phyloP scores from a whole-genome alignment of 1,140 invertebrate genomes.

The Ips typographus region DNA sequence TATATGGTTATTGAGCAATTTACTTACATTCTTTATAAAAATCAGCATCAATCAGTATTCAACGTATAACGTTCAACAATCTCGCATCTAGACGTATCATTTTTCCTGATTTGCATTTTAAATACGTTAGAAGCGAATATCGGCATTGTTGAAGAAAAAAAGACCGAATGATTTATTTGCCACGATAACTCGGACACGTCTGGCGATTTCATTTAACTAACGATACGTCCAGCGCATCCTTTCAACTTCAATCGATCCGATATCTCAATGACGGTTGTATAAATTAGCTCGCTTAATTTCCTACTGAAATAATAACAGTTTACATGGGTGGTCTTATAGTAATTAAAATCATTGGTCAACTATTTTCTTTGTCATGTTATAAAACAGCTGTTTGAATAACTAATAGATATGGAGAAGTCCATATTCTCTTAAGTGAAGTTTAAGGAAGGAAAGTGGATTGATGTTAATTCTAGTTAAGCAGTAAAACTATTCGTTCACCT shows the following conservation, averaged over 20 bases:
- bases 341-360: neutral
- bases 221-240: neutral
- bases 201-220: constrained; percentile 1
- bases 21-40: no score
- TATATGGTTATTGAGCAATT: no score
- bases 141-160: constrained; percentile 1
- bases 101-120: constrained; percentile 6
- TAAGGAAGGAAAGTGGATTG: no score
- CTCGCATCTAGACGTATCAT: constrained; percentile 2
- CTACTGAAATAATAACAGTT: neutral
- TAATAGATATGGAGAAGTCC: no score
- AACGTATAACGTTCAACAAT: neutral
- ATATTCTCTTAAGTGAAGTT: no score
- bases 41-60: no score
- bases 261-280: constrained; percentile 4
- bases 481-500: no score
- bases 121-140: constrained; percentile 2
- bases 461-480: no score
- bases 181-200: constrained; percentile 1
- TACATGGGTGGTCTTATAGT: neutral
- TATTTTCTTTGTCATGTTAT: no score
- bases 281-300: neutral
- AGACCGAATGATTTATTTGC: constrained; percentile 1
- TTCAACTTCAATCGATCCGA: constrained; percentile 4
- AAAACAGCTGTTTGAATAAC: no score